A percentile compares a stretch with the other conserved stretches of the same genome.
Conservation (phyloP, 2,113 vertebrate genomes). For the Procavia capensis region DNA sequence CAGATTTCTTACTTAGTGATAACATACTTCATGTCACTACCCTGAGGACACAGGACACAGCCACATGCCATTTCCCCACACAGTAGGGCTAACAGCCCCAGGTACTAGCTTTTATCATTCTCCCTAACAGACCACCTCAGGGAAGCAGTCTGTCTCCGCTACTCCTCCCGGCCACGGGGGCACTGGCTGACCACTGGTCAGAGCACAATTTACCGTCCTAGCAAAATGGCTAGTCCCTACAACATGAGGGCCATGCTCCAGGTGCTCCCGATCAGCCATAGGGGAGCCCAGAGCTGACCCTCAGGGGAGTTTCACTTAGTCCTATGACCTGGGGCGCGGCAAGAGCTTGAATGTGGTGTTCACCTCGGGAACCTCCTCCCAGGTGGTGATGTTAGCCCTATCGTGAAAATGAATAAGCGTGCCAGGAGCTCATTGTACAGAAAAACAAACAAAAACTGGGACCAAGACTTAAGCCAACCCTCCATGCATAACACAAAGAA, state of each 20-base stretch:
- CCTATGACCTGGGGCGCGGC: not conserved
- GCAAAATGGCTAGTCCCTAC: not conserved
- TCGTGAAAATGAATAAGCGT: not conserved
- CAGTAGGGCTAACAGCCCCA: not conserved
- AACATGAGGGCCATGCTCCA: not conserved
- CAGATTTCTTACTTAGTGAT: not conserved
- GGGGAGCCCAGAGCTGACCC: not conserved
- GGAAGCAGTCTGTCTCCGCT: not conserved
- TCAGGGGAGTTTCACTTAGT: not conserved
- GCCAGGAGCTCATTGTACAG: slow-evolving; percentile 54
- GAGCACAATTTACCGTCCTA: not conserved
- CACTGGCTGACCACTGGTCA: not conserved
- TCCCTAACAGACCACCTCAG: not conserved
- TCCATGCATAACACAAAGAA: slow-evolving; percentile 65
- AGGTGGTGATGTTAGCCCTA: not conserved
- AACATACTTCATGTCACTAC: not conserved
- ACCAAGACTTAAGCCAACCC: slow-evolving; percentile 57
- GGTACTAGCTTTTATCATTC: not conserved
- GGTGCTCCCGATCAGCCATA: not conserved
- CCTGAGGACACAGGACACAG: not conserved
- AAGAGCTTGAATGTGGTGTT: not conserved
- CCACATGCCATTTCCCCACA: not conserved
- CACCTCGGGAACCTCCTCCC: not conserved
- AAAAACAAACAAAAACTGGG: slow-evolving; percentile 63
- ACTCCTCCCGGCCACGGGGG: not conserved